Percentiles rank a stretch among this genome's conserved stretches.
Evolutionary conservation across 2,888 invertebrate genomes (phyloP).

Genomic region (Dichetophora obliterata): DNA sequence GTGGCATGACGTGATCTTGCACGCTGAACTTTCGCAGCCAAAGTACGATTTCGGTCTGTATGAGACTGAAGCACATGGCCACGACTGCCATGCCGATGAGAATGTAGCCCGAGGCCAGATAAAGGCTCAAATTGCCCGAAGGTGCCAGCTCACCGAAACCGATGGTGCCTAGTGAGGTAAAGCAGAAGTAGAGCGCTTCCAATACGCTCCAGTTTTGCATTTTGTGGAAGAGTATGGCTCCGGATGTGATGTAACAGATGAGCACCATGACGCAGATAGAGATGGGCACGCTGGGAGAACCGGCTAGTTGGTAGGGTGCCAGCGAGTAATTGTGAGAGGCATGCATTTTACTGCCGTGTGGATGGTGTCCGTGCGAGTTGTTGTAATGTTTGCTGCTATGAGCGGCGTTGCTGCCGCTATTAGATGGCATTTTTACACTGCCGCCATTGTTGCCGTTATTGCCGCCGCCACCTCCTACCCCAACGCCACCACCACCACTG

Average conservation of each 20-base stretch:
- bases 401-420: conserved; percentile 46
- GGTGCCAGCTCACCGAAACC: conserved; percentile 87
- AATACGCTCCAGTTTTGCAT: conserved; percentile 93
- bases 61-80: conserved; percentile 89
- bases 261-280: conserved; percentile 88
- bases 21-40: conserved; percentile 70
- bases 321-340: conserved; percentile 51
- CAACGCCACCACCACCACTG: conserved; percentile 48
- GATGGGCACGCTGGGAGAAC: conserved; percentile 81
- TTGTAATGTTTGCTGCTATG: conserved; percentile 47
- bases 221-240: conserved; percentile 89
- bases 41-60: conserved; percentile 80
- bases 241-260: conserved; percentile 87
- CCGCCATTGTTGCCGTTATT: conserved; percentile 45
- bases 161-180: conserved; percentile 84
- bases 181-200: conserved; percentile 87
- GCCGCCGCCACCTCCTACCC: conserved; percentile 32
- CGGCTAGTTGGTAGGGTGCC: conserved; percentile 41
- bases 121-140: conserved; percentile 78
- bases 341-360: conserved; percentile 50
- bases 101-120: conserved; percentile 85
- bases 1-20: conserved; percentile 69
- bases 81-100: conserved; percentile 87
- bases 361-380: conserved; percentile 49
- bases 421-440: conserved; percentile 46